These are phyloP conservation scores for Ceratoteleas bidentatus DNA, from an alignment of 1,140 invertebrate species.

Conservation along the genomic window DNA sequence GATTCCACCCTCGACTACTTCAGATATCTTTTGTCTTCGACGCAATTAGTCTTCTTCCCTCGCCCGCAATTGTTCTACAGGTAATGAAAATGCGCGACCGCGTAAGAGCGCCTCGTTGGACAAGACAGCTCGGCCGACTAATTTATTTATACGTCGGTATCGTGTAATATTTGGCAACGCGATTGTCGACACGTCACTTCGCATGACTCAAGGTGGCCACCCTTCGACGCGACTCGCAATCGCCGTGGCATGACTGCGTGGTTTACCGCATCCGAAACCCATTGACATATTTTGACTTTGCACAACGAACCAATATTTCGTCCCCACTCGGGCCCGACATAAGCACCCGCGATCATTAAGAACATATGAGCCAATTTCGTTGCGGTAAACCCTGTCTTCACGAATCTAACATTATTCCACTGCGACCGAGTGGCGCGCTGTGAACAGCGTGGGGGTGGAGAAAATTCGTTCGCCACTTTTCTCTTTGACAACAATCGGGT, in stretches of 20 bases:
- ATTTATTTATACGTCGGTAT: slow-evolving; percentile 30
- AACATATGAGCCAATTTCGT: slow-evolving; percentile 35
- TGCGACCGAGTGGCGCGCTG: no score
- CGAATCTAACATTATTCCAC: background rate
- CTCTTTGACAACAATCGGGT: no score
- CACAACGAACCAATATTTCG: slow-evolving; percentile 38
- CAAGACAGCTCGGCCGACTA: background rate
- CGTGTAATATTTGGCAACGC: slow-evolving; percentile 51
- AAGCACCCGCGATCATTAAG: background rate
- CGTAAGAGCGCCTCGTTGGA: no score
- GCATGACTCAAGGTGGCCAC: slow-evolving; percentile 74
- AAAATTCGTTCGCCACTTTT: no score
- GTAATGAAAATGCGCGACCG: slow-evolving; percentile 4
- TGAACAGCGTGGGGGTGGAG: no score
- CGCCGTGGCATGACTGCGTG: slow-evolving; percentile 68
- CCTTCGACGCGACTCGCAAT: slow-evolving; percentile 44
- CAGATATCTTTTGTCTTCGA: background rate
- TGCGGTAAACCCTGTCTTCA: slow-evolving; percentile 18
- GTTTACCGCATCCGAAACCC: slow-evolving; percentile 75
- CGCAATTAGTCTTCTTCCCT: slow-evolving; percentile 6
- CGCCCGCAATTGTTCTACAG: slow-evolving; percentile 2
- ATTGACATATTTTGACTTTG: slow-evolving; percentile 79
- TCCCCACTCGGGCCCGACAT: slow-evolving; percentile 19
- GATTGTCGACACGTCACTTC: slow-evolving; percentile 78
- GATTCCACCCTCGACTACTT: slow-evolving; percentile 12